phyloP scores from a whole-genome alignment of 2,797 vertebrate species.

The Gila robusta region DNA sequence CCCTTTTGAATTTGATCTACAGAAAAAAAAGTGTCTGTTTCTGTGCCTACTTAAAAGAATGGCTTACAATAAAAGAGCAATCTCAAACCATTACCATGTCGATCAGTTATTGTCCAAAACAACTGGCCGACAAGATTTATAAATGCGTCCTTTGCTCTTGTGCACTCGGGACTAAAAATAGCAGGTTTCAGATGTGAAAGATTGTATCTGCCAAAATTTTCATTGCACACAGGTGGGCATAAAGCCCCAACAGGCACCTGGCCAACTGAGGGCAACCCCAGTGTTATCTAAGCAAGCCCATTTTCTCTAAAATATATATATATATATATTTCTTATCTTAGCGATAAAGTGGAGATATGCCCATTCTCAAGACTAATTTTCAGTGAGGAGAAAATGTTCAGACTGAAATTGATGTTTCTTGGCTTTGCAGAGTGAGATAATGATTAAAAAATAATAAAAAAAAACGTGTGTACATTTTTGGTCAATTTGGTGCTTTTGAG shows the following conservation, averaged over 20 bases:
- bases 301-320: background rate
- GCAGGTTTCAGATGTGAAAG: constrained; percentile 1
- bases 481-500: background rate
- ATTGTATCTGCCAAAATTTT: background rate
- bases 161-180: constrained; percentile 7
- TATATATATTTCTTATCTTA: background rate
- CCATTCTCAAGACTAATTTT: background rate
- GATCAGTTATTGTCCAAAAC: background rate
- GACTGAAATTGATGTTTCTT: background rate
- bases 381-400: background rate
- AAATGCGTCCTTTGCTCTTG: background rate
- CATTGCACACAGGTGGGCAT: background rate
- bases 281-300: constrained; percentile 4
- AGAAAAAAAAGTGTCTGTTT: background rate
- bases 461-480: background rate
- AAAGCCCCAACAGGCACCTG: background rate
- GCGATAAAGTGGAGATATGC: background rate
- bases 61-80: background rate
- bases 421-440: background rate
- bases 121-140: background rate
- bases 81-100: background rate
- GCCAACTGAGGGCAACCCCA: background rate
- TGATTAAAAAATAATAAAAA: background rate
- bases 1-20: background rate
- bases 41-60: background rate